Base-by-base conservation (phyloP, 2,797 vertebrate genomes). In the Silurus aristotelis region DNA sequence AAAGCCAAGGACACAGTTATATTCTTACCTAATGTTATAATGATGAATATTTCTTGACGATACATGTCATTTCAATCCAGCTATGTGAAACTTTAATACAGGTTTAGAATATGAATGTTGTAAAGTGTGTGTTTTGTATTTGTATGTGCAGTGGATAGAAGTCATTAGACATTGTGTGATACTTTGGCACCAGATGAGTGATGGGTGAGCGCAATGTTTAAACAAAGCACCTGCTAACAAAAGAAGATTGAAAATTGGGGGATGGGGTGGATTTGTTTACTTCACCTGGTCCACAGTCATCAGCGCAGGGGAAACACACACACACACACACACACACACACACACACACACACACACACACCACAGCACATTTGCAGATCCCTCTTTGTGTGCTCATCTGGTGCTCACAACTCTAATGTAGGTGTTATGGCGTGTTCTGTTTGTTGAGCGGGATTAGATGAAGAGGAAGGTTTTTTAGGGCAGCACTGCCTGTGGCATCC, bases 191-290 rank as follows among this genome's bases (percentile, higher is more conserved):
- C 17, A 80, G 76, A 52, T 25, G 70, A 81, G 67, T 80, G 70
- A 63, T 71, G 31, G 13, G n/a, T 58, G 75, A 80, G 73, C 56
- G 52, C 38, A 72, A 20, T 85, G 84, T 84, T 85, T 80, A 58
- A 79, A 81, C 48, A 81, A 80, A 61, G 79, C 88, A 90, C 85
- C 84, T 86, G 82, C 84, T 87, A 55, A 31, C 63, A 78, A 82
- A 86, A 83, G 84, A 85, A 61, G 75, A 67, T 27, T 63, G 38
- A 31, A 81, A 13, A 76, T 14, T 10, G 70, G n/a, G 67, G 63
- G 46, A 64, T 43, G 56, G 66, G 75, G 48, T 55, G 80, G 58
- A 72, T 89, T 89, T 88, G 86, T 90, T 90, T 88, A 56, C 87
- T 87, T 88, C 81, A 89, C 86, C 86, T 86, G 83, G 64, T 31